Percentiles rank a stretch among this genome's conserved stretches.
Evolutionary conservation across 2,888 invertebrate species (phyloP).

Genomic region (Campoplex nolae): DNA sequence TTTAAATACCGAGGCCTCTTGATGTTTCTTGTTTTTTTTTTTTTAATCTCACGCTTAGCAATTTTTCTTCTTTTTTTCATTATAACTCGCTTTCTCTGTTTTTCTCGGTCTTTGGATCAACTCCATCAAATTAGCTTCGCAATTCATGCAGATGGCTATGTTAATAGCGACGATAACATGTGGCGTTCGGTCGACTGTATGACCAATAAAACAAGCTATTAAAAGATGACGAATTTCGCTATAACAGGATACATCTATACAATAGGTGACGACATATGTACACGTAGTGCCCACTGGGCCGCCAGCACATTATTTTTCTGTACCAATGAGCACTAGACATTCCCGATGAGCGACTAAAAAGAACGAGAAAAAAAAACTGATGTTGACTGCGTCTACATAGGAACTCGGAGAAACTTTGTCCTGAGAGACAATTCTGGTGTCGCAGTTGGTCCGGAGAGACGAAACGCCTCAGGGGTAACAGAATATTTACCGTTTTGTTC

Average conservation of each 20-base stretch:
- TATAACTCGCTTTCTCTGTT: background rate
- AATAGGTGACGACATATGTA: slow-evolving; percentile 54
- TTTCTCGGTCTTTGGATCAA: slow-evolving; percentile 14
- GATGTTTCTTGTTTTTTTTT: slow-evolving; percentile 7
- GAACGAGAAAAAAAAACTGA: slow-evolving; percentile 36
- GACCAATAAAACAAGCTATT: slow-evolving; percentile 53
- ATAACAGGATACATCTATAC: background rate
- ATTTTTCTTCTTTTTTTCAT: background rate
- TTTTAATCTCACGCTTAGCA: background rate
- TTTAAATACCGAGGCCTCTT: slow-evolving; percentile 19
- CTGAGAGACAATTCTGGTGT: slow-evolving; percentile 19
- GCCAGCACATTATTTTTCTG: slow-evolving; percentile 33
- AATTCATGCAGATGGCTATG: slow-evolving; percentile 37
- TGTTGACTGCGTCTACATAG: slow-evolving; percentile 51
- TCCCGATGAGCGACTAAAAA: slow-evolving; percentile 1
- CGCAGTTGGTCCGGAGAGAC: slow-evolving; percentile 57
- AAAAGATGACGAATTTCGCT: slow-evolving; percentile 28
- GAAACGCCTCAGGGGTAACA: slow-evolving; percentile 50
- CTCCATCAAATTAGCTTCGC: slow-evolving; percentile 27
- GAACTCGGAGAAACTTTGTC: slow-evolving; percentile 38
- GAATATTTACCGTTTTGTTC: slow-evolving; percentile 41
- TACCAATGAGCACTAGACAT: slow-evolving; percentile 15
- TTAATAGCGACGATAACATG: slow-evolving; percentile 48
- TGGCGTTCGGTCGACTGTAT: slow-evolving; percentile 42
- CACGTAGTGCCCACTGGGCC: slow-evolving; percentile 26